Conservation (phyloP, 2,797 vertebrate species). For the Prunella strophiata region DNA sequence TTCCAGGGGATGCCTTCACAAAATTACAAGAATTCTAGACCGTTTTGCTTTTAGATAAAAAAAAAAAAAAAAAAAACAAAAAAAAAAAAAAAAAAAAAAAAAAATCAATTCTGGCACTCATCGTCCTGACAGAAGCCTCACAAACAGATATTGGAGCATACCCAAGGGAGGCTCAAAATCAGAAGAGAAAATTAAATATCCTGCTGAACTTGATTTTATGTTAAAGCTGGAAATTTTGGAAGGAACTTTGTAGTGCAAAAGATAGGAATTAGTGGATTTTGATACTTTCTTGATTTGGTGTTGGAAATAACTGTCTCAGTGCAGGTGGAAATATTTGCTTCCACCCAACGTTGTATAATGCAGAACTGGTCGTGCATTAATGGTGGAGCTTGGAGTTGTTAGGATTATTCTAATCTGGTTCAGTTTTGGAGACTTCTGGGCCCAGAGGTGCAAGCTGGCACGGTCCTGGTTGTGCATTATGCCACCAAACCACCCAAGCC, state of each 20-base stretch:
- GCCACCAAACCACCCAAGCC: background rate
- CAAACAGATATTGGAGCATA: background rate
- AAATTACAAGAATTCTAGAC: background rate
- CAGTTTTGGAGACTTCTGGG: background rate
- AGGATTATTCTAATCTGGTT: background rate
- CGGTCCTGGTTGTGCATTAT: background rate
- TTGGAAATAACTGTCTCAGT: background rate
- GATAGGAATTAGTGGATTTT: background rate
- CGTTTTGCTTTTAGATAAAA: background rate
- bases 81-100: no score
- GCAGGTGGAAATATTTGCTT: background rate
- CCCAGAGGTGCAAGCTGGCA: background rate
- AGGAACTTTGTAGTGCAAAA: background rate
- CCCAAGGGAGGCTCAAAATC: conserved; percentile 10
- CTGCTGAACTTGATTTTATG: background rate
- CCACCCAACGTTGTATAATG: accelerated
- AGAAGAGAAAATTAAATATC: background rate
- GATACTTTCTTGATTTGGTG: background rate
- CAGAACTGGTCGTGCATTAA: background rate
- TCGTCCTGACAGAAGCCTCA: conserved; percentile 5
- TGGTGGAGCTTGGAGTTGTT: background rate
- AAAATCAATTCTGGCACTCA: background rate
- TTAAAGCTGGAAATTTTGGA: background rate
- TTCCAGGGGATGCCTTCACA: background rate
- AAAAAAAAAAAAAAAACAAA: no score